Conservation (phyloP, 2,888 invertebrate species). For the Chrysina gloriosa region DNA sequence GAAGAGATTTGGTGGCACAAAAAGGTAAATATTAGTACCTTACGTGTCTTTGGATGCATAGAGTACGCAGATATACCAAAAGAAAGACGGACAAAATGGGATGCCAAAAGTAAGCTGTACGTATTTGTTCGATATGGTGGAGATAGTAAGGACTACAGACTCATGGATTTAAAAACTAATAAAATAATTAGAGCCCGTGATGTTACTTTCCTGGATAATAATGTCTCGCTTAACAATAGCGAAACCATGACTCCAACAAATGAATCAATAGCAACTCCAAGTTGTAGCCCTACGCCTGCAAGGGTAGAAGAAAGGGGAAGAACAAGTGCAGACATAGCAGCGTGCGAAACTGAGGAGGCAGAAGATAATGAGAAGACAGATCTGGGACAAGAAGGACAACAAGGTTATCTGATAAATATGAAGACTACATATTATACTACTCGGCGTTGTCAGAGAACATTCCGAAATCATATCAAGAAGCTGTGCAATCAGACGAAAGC, state of each 20-base stretch:
- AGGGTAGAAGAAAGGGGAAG: too few relatives aligned
- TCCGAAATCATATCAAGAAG: too few relatives aligned
- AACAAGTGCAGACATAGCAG: too few relatives aligned
- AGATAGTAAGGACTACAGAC: neutral
- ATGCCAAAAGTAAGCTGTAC: neutral
- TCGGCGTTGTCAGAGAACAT: too few relatives aligned
- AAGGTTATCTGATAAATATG: neutral
- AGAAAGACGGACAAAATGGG: neutral
- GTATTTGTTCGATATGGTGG: neutral
- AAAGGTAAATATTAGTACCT: neutral
- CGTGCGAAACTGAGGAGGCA: too few relatives aligned
- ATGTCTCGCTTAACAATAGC: neutral
- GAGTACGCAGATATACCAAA: neutral
- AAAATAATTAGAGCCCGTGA: too few relatives aligned
- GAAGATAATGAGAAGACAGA: neutral
- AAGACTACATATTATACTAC: neutral
- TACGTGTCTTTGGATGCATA: neutral
- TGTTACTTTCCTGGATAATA: neutral
- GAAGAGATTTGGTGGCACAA: neutral
- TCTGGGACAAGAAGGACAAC: neutral
- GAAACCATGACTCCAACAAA: too few relatives aligned
- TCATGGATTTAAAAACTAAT: too few relatives aligned
- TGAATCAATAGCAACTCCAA: too few relatives aligned
- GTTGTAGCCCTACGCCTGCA: too few relatives aligned
- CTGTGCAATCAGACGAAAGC: too few relatives aligned